phyloP scores from a whole-genome alignment of 2,888 invertebrate genomes.

The Nipponacmea schrenckii region DNA sequence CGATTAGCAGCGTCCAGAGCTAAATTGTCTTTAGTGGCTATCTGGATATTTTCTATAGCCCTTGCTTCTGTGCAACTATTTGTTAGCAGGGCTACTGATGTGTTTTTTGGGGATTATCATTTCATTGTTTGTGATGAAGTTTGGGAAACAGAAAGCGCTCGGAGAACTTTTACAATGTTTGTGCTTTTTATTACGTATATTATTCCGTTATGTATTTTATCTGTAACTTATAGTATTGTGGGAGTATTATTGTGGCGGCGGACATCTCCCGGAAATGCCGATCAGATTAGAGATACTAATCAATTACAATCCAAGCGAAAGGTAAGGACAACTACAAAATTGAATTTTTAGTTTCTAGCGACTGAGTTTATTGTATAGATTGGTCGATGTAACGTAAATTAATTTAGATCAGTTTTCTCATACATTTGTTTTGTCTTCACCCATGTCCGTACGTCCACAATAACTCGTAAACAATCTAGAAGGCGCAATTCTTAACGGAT shows the following conservation, averaged over 20 bases:
- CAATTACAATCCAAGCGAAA: conserved; percentile 68
- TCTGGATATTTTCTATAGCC: conserved; percentile 68
- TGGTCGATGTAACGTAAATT: too few species aligned
- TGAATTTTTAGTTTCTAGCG: too few species aligned
- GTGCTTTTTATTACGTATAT: conserved; percentile 62
- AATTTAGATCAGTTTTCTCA: too few species aligned
- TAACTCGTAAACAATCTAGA: too few species aligned
- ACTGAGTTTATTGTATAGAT: too few species aligned
- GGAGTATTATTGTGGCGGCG: conserved; percentile 69
- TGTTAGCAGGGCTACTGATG: conserved; percentile 44
- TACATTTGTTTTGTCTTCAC: too few species aligned
- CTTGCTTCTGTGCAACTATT: conserved; percentile 68
- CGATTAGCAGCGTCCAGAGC: conserved; percentile 66
- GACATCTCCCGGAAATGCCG: conserved; percentile 69
- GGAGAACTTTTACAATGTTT: conserved; percentile 56
- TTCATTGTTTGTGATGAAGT: conserved; percentile 46
- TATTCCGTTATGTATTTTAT: conserved; percentile 68
- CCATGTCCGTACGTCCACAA: too few species aligned
- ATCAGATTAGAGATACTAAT: conserved; percentile 67
- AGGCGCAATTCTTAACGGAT: too few species aligned
- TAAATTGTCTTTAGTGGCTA: conserved; percentile 65
- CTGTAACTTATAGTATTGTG: conserved; percentile 69
- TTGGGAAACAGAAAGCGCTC: conserved; percentile 35
- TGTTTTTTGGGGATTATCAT: conserved; percentile 26
- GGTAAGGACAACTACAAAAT: conserved; percentile 50